Evolutionary conservation across 2,888 invertebrate species (phyloP), one percentile per base, ranked within the genome.

Genomic region (Cenopis cana): DNA sequence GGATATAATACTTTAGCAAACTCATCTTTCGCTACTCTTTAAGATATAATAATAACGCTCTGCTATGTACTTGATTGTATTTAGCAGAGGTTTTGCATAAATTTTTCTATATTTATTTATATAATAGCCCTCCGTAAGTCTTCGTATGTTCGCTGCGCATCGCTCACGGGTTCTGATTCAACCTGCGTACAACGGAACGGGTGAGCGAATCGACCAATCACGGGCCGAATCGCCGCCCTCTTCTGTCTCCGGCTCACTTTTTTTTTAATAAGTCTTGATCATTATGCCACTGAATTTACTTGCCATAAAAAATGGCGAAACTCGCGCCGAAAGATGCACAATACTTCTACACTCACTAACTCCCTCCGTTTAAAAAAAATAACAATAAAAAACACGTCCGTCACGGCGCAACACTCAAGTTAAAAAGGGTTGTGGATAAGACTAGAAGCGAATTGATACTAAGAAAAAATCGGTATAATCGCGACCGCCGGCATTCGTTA

Each of bases 361-460:
- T 92, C 92, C 93, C 93, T 90, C 88, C 87, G 87, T 84, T 77
- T 77, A 73, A 79, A 80, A 81, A 74, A 24, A 79, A 78, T 82
- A 78, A 76, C 78, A 79, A 79, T 80, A 75, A 76, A 76, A 78
- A 78, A 79, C 79, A 77, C 79, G 77, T 84, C 82, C 84, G 89
- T 88, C 90, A 92, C 89, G 89, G 91, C 87, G 88, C 88, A 88
- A 89, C 84, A 85, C 80, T 77, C 76, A 77, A 84, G 77, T 78
- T 82, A 78, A 85, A n/a, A 87, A 93, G 93, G 93, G 93, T 93
- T 93, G 93, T 93, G 93, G 93, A 93, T 86, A 84, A 90, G 90
- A 90, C 87, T 88, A 68, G 81, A 85, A 85, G 83, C 85, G 81
- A 84, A 72, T 73, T 73, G 74, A 61, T 75, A 75, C 73, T 73